A percentile compares a stretch with the other conserved stretches of the same genome.
phyloP scores from a whole-genome alignment of 2,888 invertebrate species.

The Steinernema scapterisci region DNA sequence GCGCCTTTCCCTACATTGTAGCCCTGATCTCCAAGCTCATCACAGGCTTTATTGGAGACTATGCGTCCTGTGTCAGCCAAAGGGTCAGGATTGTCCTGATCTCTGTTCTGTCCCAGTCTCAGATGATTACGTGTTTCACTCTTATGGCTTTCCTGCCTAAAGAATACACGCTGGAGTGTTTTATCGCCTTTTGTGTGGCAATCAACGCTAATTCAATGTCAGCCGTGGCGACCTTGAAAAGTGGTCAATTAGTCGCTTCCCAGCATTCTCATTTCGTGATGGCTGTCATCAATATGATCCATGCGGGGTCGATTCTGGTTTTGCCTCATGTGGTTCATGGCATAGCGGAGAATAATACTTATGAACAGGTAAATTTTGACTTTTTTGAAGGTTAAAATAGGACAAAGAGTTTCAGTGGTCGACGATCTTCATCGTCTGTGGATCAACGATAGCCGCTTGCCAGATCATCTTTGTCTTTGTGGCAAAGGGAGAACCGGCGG shows the following conservation, averaged over 20 bases:
- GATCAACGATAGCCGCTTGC: not conserved
- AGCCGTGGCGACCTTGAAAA: not conserved
- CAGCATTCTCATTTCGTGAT: conserved; percentile 26
- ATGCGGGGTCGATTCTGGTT: not conserved
- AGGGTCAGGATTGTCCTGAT: not conserved
- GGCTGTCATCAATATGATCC: conserved; percentile 12
- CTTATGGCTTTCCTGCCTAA: conserved; percentile 19
- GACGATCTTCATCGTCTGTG: conserved; percentile 4
- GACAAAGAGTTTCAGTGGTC: conserved; percentile 16
- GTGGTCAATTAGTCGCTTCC: conserved; percentile 19
- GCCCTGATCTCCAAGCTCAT: conserved; percentile 5
- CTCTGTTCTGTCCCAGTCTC: not conserved
- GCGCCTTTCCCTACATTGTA: not conserved
- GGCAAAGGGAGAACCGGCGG: not conserved
- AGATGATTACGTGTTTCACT: not conserved
- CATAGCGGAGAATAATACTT: not conserved
- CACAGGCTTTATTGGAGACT: not conserved
- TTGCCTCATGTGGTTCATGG: not conserved
- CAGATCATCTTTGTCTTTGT: not conserved
- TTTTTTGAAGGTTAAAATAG: no score
- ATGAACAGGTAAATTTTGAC: not conserved
- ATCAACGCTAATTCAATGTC: conserved; percentile 14
- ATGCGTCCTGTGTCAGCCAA: not conserved
- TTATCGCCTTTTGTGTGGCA: not conserved
- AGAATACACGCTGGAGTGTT: not conserved